A percentile compares a stretch with the other conserved stretches of the same genome.
Conservation (phyloP, 2,888 invertebrate species). For the Allacma fusca region DNA sequence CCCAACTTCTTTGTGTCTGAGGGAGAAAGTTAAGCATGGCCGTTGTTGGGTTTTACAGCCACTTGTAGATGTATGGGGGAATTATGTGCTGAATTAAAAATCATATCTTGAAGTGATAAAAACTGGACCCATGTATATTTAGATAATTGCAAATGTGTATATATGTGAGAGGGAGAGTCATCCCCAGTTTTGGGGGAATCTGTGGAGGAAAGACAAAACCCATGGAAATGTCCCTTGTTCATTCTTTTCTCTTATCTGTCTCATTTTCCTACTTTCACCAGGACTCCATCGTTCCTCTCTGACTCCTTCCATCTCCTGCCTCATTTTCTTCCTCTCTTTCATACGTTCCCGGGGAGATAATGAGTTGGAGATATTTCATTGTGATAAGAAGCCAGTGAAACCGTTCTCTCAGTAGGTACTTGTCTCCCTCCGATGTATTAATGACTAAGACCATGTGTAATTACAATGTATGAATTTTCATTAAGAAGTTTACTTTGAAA, state of each 20-base stretch:
- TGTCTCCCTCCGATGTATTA: slow-evolving; percentile 10
- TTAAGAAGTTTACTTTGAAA: not conserved
- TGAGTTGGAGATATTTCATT: slow-evolving; percentile 34
- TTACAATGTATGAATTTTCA: slow-evolving; percentile 36
- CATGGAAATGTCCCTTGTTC: not conserved
- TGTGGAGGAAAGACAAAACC: not conserved
- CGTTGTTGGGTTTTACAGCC: too few relatives aligned
- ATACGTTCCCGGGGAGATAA: slow-evolving; percentile 18
- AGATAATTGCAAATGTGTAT: not conserved
- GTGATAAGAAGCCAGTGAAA: slow-evolving; percentile 20
- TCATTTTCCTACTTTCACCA: slow-evolving; percentile 7
- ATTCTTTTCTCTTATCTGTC: not conserved
- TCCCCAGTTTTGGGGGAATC: not conserved
- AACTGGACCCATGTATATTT: too few relatives aligned
- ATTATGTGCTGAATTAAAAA: too few relatives aligned
- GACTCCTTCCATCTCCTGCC: slow-evolving; percentile 29
- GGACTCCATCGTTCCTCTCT: not conserved
- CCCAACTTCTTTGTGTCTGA: too few relatives aligned
- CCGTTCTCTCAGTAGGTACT: not conserved
- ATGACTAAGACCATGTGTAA: slow-evolving; percentile 35
- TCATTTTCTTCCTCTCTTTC: not conserved
- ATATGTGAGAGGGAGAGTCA: not conserved
- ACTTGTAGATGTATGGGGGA: too few relatives aligned
- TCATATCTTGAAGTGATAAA: too few relatives aligned
- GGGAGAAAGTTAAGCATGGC: too few relatives aligned